Conservation (phyloP, 2,888 invertebrate species). For the Chromoteleia sp. region DNA sequence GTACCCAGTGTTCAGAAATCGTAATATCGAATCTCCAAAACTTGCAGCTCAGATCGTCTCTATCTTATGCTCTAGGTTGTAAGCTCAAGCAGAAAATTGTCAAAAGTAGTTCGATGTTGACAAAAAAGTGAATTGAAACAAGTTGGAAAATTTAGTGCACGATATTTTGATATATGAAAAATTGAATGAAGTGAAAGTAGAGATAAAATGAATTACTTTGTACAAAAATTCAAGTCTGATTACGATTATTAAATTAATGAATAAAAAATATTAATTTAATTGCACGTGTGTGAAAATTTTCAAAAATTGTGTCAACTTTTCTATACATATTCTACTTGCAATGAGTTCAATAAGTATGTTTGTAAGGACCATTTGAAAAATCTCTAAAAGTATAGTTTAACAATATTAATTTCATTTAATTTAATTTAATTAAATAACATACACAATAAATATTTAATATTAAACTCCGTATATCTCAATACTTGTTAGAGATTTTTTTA, state of each 20-base stretch:
- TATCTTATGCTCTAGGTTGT: conserved; percentile 52
- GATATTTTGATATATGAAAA: neutral
- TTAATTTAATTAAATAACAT: too few species aligned
- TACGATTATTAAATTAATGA: too few species aligned
- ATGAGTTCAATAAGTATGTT: neutral
- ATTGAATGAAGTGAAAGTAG: neutral
- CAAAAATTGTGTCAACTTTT: neutral
- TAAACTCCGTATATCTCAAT: neutral
- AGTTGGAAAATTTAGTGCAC: conserved; percentile 9
- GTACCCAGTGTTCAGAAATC: conserved; percentile 48
- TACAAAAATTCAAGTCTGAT: too few species aligned
- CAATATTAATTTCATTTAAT: too few species aligned
- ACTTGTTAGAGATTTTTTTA: conserved; percentile 35
- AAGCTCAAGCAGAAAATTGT: conserved; percentile 51
- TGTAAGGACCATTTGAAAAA: conserved; percentile 15
- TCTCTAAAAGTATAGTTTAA: conserved; percentile 27
- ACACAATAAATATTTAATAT: too few species aligned
- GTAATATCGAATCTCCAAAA: conserved; percentile 35
- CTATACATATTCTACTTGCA: conserved; percentile 20
- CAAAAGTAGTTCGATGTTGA: conserved; percentile 15
- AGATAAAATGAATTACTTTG: neutral
- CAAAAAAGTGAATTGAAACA: conserved; percentile 5
- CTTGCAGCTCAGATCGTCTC: conserved; percentile 28
- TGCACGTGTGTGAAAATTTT: neutral
- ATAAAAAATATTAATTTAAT: neutral